These are phyloP conservation scores for Agapornis roseicollis DNA, from an alignment of 2,113 vertebrate genomes.

Conservation along the genomic window DNA sequence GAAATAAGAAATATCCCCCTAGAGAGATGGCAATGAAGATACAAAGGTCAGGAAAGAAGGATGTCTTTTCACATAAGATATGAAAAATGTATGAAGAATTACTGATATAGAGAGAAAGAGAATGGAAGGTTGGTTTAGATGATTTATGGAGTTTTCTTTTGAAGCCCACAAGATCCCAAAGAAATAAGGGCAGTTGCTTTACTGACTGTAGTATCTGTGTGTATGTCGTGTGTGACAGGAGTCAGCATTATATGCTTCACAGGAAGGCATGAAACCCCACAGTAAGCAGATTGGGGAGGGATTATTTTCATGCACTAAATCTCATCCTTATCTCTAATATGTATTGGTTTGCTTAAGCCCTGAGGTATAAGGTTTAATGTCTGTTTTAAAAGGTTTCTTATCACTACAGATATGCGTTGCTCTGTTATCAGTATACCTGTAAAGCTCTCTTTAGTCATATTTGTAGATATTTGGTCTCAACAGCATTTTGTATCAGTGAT, in stretches of 20 bases:
- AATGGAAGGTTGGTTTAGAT: not conserved
- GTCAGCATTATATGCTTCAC: not conserved
- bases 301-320: not conserved
- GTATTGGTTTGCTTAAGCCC: not conserved
- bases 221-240: not conserved
- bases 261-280: not conserved
- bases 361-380: not conserved
- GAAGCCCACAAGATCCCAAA: not conserved
- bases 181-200: not conserved
- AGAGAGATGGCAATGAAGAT: not conserved
- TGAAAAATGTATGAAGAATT: not conserved
- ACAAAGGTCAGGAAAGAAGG: conserved; percentile 13
- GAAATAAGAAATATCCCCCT: not conserved
- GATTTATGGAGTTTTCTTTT: conserved; percentile 2
- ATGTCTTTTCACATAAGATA: not conserved
- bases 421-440: not conserved
- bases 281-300: not conserved
- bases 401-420: not conserved
- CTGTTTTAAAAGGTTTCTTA: not conserved
- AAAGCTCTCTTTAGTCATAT: not conserved
- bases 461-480: not conserved
- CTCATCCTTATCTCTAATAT: not conserved
- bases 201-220: not conserved
- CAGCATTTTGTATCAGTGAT: not conserved
- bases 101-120: not conserved